These are phyloP conservation scores for Copidosoma aretas DNA, from an alignment of 2,888 invertebrate genomes.

Conservation along the genomic window DNA sequence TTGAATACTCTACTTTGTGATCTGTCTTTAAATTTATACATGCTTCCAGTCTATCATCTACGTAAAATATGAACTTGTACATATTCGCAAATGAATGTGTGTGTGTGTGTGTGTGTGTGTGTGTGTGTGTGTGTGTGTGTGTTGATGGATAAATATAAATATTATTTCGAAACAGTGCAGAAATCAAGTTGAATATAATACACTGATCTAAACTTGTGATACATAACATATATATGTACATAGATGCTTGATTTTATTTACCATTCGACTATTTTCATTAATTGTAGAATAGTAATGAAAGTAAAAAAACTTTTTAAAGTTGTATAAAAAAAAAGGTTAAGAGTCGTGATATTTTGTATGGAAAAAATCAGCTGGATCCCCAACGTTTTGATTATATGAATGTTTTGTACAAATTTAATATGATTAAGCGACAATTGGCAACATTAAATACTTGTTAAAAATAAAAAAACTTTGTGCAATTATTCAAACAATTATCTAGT, in stretches of 20 bases:
- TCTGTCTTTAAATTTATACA: slow-evolving; percentile 26
- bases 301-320: slow-evolving; percentile 37
- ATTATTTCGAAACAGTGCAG: slow-evolving; percentile 29
- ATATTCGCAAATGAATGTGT: slow-evolving; percentile 11
- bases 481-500: background rate
- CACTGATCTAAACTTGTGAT: slow-evolving; percentile 52
- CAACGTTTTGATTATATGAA: slow-evolving; percentile 27
- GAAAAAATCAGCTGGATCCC: slow-evolving; percentile 42
- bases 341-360: slow-evolving; percentile 48
- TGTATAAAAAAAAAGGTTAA: slow-evolving; percentile 43
- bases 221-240: slow-evolving; percentile 25
- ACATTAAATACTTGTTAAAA: background rate
- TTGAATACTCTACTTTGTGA: slow-evolving; percentile 23
- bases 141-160: slow-evolving; percentile 16
- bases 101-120: too few relatives aligned
- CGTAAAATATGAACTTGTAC: slow-evolving; percentile 18
- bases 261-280: slow-evolving; percentile 45
- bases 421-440: too few relatives aligned
- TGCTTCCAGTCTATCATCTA: slow-evolving; percentile 29
- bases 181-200: slow-evolving; percentile 45
- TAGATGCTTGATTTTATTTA: slow-evolving; percentile 43
- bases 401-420: slow-evolving; percentile 8
- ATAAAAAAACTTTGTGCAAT: background rate
- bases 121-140: too few relatives aligned
- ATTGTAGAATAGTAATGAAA: slow-evolving; percentile 40